Evolutionary conservation across 2,797 vertebrate species (phyloP).

Genomic region (Rhadinocentrus ornatus): DNA sequence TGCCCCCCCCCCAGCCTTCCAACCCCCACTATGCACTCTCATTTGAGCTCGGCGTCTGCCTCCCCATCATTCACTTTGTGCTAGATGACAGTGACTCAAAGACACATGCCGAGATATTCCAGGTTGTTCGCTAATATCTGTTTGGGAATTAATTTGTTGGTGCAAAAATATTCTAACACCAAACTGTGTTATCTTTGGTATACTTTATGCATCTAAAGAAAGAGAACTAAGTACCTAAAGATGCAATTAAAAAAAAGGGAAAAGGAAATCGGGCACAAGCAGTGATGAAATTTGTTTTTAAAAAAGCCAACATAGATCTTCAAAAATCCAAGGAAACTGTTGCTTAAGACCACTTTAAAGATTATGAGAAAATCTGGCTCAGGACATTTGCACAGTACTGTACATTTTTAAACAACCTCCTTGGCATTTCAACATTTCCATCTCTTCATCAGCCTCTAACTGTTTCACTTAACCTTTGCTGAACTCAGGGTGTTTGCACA

Average conservation of each 20-base stretch:
- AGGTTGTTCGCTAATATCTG: not conserved
- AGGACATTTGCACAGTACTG: not conserved
- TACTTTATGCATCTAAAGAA: not conserved
- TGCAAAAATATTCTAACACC: no score
- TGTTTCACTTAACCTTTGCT: conserved; percentile 23
- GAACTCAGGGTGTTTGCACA: conserved; percentile 6
- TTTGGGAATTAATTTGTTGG: not conserved
- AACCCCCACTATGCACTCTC: not conserved
- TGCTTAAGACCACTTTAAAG: no score
- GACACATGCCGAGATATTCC: not conserved
- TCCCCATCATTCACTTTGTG: conserved; percentile 19
- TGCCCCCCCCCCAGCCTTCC: not conserved
- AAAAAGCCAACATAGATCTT: no score
- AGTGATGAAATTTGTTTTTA: no score
- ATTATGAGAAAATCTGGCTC: not conserved
- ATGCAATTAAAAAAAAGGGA: no score
- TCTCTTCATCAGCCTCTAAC: conserved; percentile 5
- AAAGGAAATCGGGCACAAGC: no score
- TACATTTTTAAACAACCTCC: conserved; percentile 5
- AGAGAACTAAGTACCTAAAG: no score
- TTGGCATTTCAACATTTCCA: not conserved
- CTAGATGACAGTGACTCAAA: conserved; percentile 17
- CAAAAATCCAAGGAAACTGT: no score
- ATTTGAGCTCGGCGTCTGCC: conserved; percentile 5
- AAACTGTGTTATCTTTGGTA: no score